Evolutionary conservation across 2,888 invertebrate species (phyloP).

Genomic region (Caenorhabditis auriculariae): DNA sequence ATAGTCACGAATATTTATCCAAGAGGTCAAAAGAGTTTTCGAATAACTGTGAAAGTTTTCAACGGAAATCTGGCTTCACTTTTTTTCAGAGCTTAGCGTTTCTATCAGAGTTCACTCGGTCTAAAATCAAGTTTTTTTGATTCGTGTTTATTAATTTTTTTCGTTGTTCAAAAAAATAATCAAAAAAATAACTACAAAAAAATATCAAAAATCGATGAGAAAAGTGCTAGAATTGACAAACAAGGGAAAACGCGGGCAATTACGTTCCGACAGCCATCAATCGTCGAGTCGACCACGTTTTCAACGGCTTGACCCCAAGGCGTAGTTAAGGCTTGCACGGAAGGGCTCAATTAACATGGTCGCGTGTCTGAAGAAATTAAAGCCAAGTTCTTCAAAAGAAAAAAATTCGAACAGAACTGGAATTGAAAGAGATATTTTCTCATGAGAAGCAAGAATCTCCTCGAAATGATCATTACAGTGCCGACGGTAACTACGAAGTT

Average conservation of each 20-base stretch:
- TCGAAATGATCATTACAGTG: conserved; percentile 73
- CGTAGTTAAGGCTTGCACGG: no score
- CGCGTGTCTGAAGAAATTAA: no score
- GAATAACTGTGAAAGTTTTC: conserved; percentile 5
- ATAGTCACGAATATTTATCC: no score
- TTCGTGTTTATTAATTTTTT: no score
- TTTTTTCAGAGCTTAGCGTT: not conserved
- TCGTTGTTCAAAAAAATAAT: no score
- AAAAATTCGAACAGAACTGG: not conserved
- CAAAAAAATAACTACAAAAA: no score
- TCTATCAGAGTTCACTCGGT: not conserved
- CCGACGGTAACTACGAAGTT: conserved; percentile 99
- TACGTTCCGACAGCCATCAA: no score
- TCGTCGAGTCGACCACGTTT: no score
- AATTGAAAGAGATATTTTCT: not conserved
- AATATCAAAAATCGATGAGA: no score
- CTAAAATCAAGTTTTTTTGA: not conserved
- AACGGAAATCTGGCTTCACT: not conserved
- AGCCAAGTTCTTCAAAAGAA: not conserved
- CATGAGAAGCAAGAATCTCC: not conserved
- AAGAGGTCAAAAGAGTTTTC: not conserved
- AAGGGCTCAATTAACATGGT: not conserved
- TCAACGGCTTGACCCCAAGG: no score
- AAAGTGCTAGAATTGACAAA: no score
- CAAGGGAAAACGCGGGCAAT: no score